Base-by-base conservation (phyloP, 2,113 vertebrate genomes). In the Phyllostomus discolor region DNA sequence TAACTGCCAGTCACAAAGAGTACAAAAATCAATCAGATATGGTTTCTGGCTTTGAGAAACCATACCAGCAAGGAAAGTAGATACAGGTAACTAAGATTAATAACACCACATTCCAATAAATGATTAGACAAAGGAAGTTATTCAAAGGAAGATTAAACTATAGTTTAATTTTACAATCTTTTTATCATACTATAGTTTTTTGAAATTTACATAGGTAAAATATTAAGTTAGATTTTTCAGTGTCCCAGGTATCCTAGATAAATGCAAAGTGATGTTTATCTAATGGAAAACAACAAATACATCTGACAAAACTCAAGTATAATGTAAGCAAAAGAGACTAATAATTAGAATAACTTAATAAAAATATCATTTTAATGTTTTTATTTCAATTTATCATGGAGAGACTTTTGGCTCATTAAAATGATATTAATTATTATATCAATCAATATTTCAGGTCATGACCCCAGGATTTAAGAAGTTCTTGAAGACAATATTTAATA, bases 401-500 rank as follows among this genome's bases (percentile, higher is more conserved):
- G 79, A 96, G 88, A 75, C 69, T 10, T 10, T 90, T 46, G n/a
- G 41, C 5, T 79, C 57, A 35, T 62, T 91, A 72, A 1, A 0
- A 57, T 88, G 10, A 50, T 70, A 81, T 11, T 62, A n/a, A 9
- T 96, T 41, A 96, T 95, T 96, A 86, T 26, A 79, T 93, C 2
- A 10, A 85, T 88, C 62, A 89, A 79, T 93, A 78, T 96, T 78
- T n/a, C 4, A 97, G 96, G 92, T 95, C 7, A 15, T 97, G 78
- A 72, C 92, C 96, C 28, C 50, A 97, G 88, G 83, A 16, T 81
- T 88, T 92, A 82, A 96, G 92, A 95, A 92, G 10, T 66, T 93
- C 66, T 7, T 66, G 87, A 95, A 87, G 76, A 62, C 2, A 26
- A 69, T 52, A 54, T 84, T 31, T 22, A 73, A 41, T 50, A 35